phyloP scores from a whole-genome alignment of 2,113 vertebrate species.

The Polypterus senegalus region DNA sequence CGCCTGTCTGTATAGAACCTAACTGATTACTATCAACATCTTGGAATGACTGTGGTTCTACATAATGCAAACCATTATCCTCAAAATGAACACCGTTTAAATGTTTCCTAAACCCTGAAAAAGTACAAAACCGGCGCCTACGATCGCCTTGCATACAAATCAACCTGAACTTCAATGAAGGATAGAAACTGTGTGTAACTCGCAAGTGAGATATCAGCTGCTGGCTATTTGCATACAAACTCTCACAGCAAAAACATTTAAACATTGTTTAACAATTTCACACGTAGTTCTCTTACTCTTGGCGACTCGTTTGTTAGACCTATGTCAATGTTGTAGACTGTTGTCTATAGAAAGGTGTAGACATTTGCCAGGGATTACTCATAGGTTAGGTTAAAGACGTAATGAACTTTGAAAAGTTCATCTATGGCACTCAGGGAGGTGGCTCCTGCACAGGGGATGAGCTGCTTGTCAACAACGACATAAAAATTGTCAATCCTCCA shows the following conservation, averaged over 20 bases:
- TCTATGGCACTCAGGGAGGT: conserved; percentile 20
- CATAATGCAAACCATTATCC: no score
- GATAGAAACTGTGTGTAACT: conserved; percentile 13
- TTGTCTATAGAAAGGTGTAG: conserved; percentile 11
- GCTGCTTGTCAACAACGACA: conserved; percentile 12
- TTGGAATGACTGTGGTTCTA: no score
- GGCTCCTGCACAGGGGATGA: conserved; percentile 19
- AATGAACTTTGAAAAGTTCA: conserved; percentile 19
- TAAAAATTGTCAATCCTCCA: conserved; percentile 14
- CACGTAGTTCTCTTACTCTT: conserved; percentile 16
- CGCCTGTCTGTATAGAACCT: no score
- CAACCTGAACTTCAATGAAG: conserved; percentile 16
- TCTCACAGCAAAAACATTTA: no score
- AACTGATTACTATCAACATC: no score
- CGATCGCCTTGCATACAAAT: conserved; percentile 14
- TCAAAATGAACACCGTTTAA: conserved; percentile 7
- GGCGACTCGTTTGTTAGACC: conserved; percentile 19
- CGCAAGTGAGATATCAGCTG: no score
- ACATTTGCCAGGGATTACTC: conserved; percentile 5
- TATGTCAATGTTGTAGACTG: neutral
- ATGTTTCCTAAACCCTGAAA: conserved; percentile 13
- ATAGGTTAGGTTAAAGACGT: conserved; percentile 16
- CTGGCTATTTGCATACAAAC: no score
- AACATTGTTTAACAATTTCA: conserved; percentile 16
- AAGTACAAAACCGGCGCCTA: conserved; percentile 8